Conservation (phyloP, 2,888 invertebrate genomes). For the Itoplectis maculator region DNA sequence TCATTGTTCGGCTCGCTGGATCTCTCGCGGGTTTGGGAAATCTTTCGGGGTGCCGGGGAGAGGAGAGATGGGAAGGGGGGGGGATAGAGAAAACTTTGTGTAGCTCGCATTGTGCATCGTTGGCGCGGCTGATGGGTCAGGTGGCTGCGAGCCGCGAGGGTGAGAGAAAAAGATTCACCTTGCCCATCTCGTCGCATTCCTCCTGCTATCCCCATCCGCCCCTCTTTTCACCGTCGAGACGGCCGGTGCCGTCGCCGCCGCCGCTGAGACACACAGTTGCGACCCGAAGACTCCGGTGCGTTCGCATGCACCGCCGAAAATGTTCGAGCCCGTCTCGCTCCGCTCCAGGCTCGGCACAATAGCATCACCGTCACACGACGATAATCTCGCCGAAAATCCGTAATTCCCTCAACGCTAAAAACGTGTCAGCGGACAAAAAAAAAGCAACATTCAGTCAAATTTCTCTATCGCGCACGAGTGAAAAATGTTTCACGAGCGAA, state of each 20-base stretch:
- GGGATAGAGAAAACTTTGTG: slow-evolving; percentile 42
- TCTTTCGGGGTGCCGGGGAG: too few species aligned
- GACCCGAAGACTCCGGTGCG: slow-evolving; percentile 14
- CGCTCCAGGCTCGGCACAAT: slow-evolving; percentile 44
- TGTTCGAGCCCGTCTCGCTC: slow-evolving; percentile 25
- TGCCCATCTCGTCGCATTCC: slow-evolving; percentile 72
- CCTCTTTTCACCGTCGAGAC: slow-evolving; percentile 19
- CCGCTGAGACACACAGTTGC: not conserved
- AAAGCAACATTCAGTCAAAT: not conserved
- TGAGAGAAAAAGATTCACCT: slow-evolving; percentile 78
- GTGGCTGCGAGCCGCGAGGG: slow-evolving; percentile 68
- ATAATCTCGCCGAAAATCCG: not conserved
- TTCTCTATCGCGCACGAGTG: too few species aligned
- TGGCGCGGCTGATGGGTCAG: slow-evolving; percentile 59
- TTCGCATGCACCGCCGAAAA: slow-evolving; percentile 41
- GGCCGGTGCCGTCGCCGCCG: not conserved
- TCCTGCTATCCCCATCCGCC: slow-evolving; percentile 47
- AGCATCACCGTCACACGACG: not conserved
- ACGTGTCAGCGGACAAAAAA: not conserved
- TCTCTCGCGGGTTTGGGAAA: slow-evolving; percentile 47
- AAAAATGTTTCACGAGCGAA: too few species aligned
- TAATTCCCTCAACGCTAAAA: not conserved
- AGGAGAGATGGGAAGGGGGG: too few species aligned
- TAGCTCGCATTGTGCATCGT: slow-evolving; percentile 8
- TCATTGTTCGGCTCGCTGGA: slow-evolving; percentile 39